Percentiles rank a stretch among this genome's conserved stretches.
Conservation (phyloP, 2,113 vertebrate genomes). For the Diphyllodes magnificus region DNA sequence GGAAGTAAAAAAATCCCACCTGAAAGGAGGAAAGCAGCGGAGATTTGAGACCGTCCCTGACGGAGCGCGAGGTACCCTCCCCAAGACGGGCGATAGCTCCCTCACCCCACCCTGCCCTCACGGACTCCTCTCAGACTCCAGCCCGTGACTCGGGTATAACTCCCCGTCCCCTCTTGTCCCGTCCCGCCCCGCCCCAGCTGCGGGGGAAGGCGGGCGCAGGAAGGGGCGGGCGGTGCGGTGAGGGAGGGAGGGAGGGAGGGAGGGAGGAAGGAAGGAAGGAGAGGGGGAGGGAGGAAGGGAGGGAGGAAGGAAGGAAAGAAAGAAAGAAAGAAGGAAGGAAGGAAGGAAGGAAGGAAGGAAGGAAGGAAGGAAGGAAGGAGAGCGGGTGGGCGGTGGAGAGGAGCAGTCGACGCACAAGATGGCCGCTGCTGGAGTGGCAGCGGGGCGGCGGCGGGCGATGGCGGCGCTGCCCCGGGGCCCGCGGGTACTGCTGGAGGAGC, state of each 20-base stretch:
- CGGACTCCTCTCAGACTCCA: rapidly evolving
- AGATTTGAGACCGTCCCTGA: rapidly evolving
- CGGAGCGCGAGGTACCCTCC: rapidly evolving
- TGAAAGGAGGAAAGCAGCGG: rapidly evolving
- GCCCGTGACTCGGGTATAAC: neutral
- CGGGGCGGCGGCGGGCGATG: constrained; percentile 19
- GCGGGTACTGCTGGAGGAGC: neutral
- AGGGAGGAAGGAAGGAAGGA: too few species aligned
- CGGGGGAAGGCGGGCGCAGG: neutral
- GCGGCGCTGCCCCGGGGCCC: constrained; percentile 12
- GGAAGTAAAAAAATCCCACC: rapidly evolving
- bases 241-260: neutral
- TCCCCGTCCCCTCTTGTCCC: neutral
- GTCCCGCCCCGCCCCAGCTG: neutral
- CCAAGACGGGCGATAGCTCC: rapidly evolving
- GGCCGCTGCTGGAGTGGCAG: constrained; percentile 72
- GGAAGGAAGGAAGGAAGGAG: too few species aligned
- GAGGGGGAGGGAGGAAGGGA: too few species aligned
- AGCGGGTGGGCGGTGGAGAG: neutral
- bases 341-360: too few species aligned
- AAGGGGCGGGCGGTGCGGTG: neutral
- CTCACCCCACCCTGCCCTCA: rapidly evolving
- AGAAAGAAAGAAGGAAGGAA: too few species aligned
- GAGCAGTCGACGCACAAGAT: constrained; percentile 69
- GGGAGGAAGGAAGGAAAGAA: neutral